A percentile compares a stretch with the other conserved stretches of the same genome.
These are phyloP conservation scores for Mus musculus DNA, from an alignment of 2,113 vertebrate species.

Conservation along the genomic window DNA sequence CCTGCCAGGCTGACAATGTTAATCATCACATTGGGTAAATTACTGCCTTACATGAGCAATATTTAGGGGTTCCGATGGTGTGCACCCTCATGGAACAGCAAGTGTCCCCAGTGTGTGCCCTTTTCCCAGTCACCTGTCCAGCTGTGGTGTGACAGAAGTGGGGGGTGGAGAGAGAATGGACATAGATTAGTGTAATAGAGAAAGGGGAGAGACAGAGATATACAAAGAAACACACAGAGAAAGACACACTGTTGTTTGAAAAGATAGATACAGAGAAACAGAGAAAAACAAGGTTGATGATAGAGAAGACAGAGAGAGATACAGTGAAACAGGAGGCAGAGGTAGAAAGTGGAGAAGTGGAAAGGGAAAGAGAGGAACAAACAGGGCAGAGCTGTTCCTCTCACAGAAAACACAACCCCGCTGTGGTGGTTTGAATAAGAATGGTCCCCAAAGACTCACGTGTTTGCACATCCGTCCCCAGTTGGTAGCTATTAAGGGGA, in stretches of 20 bases:
- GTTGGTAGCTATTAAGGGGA: not conserved
- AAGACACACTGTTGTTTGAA: no score
- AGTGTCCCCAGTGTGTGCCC: not conserved
- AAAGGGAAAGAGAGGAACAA: not conserved
- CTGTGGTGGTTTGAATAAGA: not conserved
- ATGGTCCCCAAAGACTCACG: not conserved
- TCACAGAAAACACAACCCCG: not conserved
- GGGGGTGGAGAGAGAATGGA: not conserved
- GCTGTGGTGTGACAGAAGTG: not conserved
- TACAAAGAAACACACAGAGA: not conserved
- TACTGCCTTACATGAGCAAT: not conserved
- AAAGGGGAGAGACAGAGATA: not conserved
- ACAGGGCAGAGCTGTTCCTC: not conserved
- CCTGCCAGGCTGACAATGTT: not conserved
- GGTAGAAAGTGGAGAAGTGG: not conserved
- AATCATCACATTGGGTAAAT: not conserved
- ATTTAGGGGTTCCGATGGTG: not conserved
- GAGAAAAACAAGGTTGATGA: not conserved
- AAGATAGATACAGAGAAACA: not conserved
- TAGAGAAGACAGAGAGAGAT: not conserved
- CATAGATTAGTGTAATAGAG: no score
- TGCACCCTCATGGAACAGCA: not conserved
- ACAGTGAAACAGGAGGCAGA: not conserved
- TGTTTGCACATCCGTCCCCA: not conserved
- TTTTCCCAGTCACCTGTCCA: not conserved